A percentile compares a stretch with the other conserved stretches of the same genome.
Conservation (phyloP, 2,113 vertebrate genomes). For the Saccopteryx bilineata region DNA sequence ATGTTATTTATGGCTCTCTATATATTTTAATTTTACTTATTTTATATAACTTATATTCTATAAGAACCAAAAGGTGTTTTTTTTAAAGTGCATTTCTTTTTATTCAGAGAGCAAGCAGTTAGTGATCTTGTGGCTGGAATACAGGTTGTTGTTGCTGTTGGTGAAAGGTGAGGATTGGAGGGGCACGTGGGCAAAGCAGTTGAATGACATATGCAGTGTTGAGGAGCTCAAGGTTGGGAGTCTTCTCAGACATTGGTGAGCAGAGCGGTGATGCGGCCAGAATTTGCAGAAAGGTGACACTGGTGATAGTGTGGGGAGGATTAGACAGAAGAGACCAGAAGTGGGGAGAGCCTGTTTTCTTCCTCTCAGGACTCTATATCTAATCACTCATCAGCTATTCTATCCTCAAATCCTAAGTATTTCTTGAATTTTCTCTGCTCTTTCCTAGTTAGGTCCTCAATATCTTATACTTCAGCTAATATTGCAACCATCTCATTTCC, state of each 20-base stretch:
- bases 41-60: not conserved
- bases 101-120: not conserved
- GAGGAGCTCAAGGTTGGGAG: not conserved
- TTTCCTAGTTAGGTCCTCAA: not conserved
- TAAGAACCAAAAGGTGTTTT: not conserved
- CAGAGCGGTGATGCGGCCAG: not conserved
- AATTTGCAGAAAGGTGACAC: not conserved
- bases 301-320: not conserved
- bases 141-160: not conserved
- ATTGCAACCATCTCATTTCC: not conserved
- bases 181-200: not conserved
- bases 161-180: constrained; percentile 1
- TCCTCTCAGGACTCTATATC: not conserved
- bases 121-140: not conserved
- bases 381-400: not conserved
- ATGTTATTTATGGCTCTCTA: not conserved
- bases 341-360: not conserved
- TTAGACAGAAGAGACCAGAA: not conserved
- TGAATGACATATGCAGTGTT: not conserved
- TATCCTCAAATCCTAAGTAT: not conserved
- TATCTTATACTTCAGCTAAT: not conserved
- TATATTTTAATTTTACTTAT: not conserved
- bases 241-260: not conserved
- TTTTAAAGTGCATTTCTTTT: constrained; percentile 4
- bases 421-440: constrained; percentile 1